Conservation (phyloP, 2,888 invertebrate species). For the Pandemis corylana region DNA sequence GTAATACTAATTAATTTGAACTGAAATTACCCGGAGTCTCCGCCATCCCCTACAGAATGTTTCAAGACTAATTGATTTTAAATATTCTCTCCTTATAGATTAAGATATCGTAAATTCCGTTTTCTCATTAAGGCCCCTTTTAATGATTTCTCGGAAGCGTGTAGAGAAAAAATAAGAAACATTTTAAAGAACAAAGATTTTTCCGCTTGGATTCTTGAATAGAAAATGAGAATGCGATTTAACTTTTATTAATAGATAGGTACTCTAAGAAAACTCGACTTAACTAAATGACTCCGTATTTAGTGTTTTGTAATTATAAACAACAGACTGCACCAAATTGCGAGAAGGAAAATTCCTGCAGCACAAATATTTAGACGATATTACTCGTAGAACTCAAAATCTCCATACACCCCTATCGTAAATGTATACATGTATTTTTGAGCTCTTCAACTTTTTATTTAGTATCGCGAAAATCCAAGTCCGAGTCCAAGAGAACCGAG, state of each 20-base stretch:
- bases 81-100: slow-evolving; percentile 20
- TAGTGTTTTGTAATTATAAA: slow-evolving; percentile 1
- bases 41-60: slow-evolving; percentile 13
- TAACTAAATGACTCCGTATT: not conserved
- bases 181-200: not conserved
- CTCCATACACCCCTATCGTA: too few species aligned
- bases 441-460: too few species aligned
- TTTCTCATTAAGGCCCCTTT: slow-evolving; percentile 4
- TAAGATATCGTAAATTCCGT: slow-evolving; percentile 5
- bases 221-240: too few species aligned
- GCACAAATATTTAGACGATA: too few species aligned
- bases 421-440: too few species aligned
- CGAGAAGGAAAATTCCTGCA: too few species aligned
- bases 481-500: too few species aligned
- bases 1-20: slow-evolving; percentile 36
- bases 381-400: too few species aligned
- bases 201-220: not conserved
- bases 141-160: not conserved
- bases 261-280: not conserved
- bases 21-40: slow-evolving; percentile 30
- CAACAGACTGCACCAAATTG: not conserved
- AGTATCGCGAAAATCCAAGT: too few species aligned
- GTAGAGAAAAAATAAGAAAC: not conserved
- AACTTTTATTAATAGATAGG: too few species aligned
- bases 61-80: slow-evolving; percentile 32